A percentile compares a stretch with the other conserved stretches of the same genome.
Conservation (phyloP, 2,888 invertebrate species). For the Zaprionus lineosus region DNA sequence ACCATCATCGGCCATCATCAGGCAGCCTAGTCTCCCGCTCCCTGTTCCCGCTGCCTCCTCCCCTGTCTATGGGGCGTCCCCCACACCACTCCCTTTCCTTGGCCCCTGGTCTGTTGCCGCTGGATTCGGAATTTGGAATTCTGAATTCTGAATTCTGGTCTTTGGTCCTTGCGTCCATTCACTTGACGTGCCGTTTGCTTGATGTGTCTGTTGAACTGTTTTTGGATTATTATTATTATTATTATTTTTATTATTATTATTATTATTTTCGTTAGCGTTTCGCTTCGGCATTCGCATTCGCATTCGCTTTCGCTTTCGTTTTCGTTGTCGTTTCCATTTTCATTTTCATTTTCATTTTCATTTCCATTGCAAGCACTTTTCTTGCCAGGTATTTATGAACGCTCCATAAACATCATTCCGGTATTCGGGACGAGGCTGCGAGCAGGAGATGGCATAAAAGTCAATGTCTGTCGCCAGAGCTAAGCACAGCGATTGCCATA, state of each 20-base stretch:
- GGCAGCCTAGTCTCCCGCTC: neutral
- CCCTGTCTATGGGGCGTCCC: neutral
- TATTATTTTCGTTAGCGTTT: conserved; percentile 12
- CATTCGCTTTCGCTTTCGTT: conserved; percentile 20
- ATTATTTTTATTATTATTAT: conserved; percentile 32
- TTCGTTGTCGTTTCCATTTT: conserved; percentile 37
- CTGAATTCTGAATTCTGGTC: neutral
- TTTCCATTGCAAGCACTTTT: conserved; percentile 9
- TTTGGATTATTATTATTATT: conserved; percentile 67
- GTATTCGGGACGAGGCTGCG: neutral
- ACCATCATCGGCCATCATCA: conserved; percentile 7
- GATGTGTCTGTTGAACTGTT: conserved; percentile 57
- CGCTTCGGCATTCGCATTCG: too few species aligned
- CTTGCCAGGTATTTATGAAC: conserved; percentile 61
- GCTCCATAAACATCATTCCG: conserved; percentile 31
- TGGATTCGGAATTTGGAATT: neutral
- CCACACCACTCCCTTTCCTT: conserved; percentile 1
- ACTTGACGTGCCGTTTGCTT: conserved; percentile 37
- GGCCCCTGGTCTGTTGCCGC: conserved; percentile 2
- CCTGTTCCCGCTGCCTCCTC: neutral
- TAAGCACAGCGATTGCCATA: neutral
- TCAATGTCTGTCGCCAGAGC: conserved; percentile 17
- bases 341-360: conserved; percentile 3
- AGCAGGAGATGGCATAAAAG: neutral
- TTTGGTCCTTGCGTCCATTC: conserved; percentile 2